Evolutionary conservation across 2,797 vertebrate species (phyloP).

Genomic region (Aldrovandia affinis): DNA sequence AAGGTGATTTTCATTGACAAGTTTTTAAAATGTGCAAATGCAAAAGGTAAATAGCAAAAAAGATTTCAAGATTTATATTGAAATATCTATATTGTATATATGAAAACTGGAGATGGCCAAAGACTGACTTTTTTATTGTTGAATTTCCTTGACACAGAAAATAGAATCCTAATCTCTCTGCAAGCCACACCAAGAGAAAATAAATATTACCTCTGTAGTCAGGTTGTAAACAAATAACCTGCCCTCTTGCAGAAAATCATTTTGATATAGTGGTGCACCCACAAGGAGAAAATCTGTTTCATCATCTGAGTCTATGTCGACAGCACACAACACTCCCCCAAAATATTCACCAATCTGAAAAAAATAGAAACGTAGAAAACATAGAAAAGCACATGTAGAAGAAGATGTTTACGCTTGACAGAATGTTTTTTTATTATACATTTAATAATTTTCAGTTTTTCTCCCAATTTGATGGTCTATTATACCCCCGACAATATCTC

Average conservation of each 20-base stretch:
- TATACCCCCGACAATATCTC: too few relatives aligned
- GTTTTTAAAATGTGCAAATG: background rate
- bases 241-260: constrained; percentile 70
- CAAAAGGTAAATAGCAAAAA: background rate
- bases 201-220: constrained; percentile 57
- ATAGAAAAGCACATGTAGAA: background rate
- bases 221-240: constrained; percentile 72
- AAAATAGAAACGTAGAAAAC: background rate
- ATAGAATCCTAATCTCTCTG: too few relatives aligned
- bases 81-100: background rate
- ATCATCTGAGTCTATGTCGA: constrained; percentile 74
- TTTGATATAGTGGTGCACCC: constrained; percentile 77
- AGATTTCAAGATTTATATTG: too few relatives aligned
- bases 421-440: background rate
- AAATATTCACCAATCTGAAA: constrained; percentile 86
- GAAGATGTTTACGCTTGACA: too few relatives aligned
- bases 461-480: too few relatives aligned
- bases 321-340: constrained; percentile 75
- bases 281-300: constrained; percentile 80
- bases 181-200: background rate
- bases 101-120: background rate
- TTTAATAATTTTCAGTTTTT: too few relatives aligned
- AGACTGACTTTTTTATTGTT: background rate
- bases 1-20: background rate
- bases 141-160: background rate